These are phyloP conservation scores for Caenorhabditis imperialis DNA, from an alignment of 2,888 invertebrate genomes.

Conservation along the genomic window DNA sequence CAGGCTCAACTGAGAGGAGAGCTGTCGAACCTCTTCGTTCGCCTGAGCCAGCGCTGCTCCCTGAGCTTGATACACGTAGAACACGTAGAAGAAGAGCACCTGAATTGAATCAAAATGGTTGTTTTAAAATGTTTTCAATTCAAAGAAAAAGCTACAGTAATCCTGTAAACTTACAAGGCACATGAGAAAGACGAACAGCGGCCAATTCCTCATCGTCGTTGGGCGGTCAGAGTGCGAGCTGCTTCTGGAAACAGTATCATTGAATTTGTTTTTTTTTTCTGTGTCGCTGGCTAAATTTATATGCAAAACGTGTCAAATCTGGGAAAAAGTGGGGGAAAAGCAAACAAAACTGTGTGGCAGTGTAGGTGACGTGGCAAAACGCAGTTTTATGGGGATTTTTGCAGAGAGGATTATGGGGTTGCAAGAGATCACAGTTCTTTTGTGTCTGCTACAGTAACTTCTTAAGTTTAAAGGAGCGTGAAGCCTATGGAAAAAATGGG, in stretches of 20 bases:
- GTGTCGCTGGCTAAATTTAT: too few species aligned
- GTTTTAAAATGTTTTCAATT: background rate
- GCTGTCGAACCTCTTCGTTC: slow-evolving; percentile 42
- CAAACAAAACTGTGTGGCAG: too few species aligned
- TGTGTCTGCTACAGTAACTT: too few species aligned
- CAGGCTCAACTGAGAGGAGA: slow-evolving; percentile 33
- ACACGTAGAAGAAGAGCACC: slow-evolving; percentile 56
- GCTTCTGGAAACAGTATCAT: slow-evolving; percentile 42
- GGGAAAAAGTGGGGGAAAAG: too few species aligned
- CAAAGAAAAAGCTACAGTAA: background rate
- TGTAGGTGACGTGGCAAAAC: too few species aligned
- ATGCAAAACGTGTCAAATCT: too few species aligned
- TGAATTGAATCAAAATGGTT: background rate
- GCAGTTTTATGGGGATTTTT: too few species aligned
- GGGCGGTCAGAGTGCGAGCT: slow-evolving; percentile 58
- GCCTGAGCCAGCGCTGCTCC: slow-evolving; percentile 29
- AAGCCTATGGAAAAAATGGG: too few species aligned
- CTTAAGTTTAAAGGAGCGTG: too few species aligned
- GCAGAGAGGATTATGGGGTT: too few species aligned
- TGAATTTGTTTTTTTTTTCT: too few species aligned
- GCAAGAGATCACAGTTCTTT: too few species aligned
- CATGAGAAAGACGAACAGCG: slow-evolving; percentile 66
- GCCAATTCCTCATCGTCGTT: slow-evolving; percentile 66
- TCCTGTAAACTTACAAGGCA: slow-evolving; percentile 54
- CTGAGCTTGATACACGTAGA: slow-evolving; percentile 56